A percentile compares a stretch with the other conserved stretches of the same genome.
Evolutionary conservation across 2,888 invertebrate genomes (phyloP).

Genomic region (Hemicrepidius hirtus): DNA sequence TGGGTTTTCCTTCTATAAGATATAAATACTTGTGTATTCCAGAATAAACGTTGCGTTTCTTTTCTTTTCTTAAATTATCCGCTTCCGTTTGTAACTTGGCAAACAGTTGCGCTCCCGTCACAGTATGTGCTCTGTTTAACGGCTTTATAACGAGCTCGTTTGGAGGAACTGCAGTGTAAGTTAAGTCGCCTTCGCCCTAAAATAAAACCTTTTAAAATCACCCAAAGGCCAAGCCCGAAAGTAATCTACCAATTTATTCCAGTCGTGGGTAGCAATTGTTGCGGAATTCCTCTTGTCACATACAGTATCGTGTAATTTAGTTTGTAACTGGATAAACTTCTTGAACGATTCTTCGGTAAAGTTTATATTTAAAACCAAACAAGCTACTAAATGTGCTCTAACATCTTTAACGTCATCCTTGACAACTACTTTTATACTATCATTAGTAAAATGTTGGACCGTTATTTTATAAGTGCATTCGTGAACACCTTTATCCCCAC

Average conservation of each 20-base stretch:
- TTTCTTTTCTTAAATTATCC: constrained; percentile 86
- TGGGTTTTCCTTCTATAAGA: constrained; percentile 82
- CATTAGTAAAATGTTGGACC: constrained; percentile 60
- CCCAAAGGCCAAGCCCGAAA: background rate
- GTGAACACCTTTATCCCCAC: constrained; percentile 59
- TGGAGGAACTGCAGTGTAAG: constrained; percentile 82
- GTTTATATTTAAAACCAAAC: constrained; percentile 79
- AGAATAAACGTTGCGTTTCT: constrained; percentile 87
- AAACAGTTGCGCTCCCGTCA: constrained; percentile 81
- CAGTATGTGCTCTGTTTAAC: constrained; percentile 76
- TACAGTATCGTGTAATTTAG: constrained; percentile 83
- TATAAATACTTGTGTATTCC: constrained; percentile 91
- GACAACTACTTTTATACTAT: constrained; percentile 58
- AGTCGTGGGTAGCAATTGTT: constrained; percentile 90
- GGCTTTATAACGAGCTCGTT: constrained; percentile 80
- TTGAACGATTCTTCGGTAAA: constrained; percentile 79
- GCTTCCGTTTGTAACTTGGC: constrained; percentile 83
- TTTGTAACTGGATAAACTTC: constrained; percentile 87
- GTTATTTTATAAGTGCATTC: constrained; percentile 67
- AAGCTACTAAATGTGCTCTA: constrained; percentile 83
- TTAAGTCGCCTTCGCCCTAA: constrained; percentile 73
- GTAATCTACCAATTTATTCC: constrained; percentile 74
- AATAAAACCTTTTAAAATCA: constrained; percentile 28
- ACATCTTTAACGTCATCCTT: constrained; percentile 73
- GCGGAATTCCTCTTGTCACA: constrained; percentile 86